Evolutionary conservation across 2,888 invertebrate species (phyloP).

Genomic region (Sicus ferrugineus): DNA sequence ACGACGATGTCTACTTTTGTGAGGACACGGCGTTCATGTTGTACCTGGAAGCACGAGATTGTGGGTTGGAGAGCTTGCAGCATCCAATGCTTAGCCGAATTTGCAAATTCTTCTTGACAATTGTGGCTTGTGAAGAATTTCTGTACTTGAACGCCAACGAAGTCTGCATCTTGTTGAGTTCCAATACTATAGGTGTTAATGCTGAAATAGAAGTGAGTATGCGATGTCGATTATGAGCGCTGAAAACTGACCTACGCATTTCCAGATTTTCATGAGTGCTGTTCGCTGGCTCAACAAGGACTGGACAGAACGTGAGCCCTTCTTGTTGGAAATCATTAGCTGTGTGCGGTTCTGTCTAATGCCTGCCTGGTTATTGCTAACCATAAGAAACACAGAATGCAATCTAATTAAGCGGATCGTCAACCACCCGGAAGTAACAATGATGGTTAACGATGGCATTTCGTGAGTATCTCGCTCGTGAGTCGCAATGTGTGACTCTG

Average conservation of each 20-base stretch:
- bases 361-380: constrained; percentile 81
- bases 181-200: constrained; percentile 78
- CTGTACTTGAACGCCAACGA: constrained; percentile 73
- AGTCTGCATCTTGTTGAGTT: constrained; percentile 72
- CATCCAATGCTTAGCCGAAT: constrained; percentile 70
- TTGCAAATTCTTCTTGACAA: constrained; percentile 77
- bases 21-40: constrained; percentile 80
- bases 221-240: neutral
- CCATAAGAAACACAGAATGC: constrained; percentile 78
- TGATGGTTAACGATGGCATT: constrained; percentile 81
- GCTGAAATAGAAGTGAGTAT: constrained; percentile 67
- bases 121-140: constrained; percentile 80
- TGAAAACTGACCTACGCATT: neutral
- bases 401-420: constrained; percentile 76
- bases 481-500: no score
- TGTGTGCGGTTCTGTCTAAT: constrained; percentile 82
- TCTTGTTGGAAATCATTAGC: constrained; percentile 70
- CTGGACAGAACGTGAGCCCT: constrained; percentile 70
- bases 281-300: constrained; percentile 80
- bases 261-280: constrained; percentile 78
- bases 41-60: constrained; percentile 70
- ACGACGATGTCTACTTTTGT: constrained; percentile 73
- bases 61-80: constrained; percentile 56
- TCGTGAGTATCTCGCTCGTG: constrained; percentile 68
- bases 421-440: constrained; percentile 73